A percentile compares a stretch with the other conserved stretches of the same genome.
Evolutionary conservation across 2,888 invertebrate genomes (phyloP).

Genomic region (Eristalinus sepulchralis): DNA sequence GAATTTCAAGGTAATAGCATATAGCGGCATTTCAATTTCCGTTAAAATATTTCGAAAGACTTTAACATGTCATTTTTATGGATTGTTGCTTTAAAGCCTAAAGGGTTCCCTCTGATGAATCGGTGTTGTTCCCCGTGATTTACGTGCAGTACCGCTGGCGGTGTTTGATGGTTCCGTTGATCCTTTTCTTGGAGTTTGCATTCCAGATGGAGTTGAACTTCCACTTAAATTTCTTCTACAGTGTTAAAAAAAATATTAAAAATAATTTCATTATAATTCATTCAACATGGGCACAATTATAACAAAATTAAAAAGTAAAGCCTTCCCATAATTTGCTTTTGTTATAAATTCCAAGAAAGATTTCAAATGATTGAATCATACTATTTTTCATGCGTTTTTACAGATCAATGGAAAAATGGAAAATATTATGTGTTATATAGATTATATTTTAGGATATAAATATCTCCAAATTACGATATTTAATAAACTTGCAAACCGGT

Average conservation of each 20-base stretch:
- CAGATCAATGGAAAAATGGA: constrained; percentile 1
- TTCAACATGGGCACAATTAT: constrained; percentile 25
- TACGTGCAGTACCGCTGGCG: constrained; percentile 77
- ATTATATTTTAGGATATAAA: no score
- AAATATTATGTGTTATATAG: not conserved
- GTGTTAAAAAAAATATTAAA: not conserved
- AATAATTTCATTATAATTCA: not conserved
- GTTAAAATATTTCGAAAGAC: constrained; percentile 39
- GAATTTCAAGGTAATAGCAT: constrained; percentile 26
- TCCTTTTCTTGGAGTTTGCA: constrained; percentile 80
- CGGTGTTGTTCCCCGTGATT: constrained; percentile 80
- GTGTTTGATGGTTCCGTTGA: constrained; percentile 77
- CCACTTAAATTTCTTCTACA: constrained; percentile 80
- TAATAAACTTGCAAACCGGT: no score
- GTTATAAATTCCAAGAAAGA: constrained; percentile 14
- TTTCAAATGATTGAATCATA: not conserved
- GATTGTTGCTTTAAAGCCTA: constrained; percentile 83
- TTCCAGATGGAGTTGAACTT: constrained; percentile 80
- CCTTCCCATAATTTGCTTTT: constrained; percentile 55
- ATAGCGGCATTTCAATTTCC: constrained; percentile 28
- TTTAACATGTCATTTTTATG: not conserved
- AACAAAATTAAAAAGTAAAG: constrained; percentile 29
- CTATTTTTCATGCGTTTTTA: constrained; percentile 37
- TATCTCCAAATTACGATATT: no score
- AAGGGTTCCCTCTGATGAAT: constrained; percentile 86